A percentile compares a stretch with the other conserved stretches of the same genome.
Conservation (phyloP, 1,140 invertebrate species). For the Philotrypesis tridentata region DNA sequence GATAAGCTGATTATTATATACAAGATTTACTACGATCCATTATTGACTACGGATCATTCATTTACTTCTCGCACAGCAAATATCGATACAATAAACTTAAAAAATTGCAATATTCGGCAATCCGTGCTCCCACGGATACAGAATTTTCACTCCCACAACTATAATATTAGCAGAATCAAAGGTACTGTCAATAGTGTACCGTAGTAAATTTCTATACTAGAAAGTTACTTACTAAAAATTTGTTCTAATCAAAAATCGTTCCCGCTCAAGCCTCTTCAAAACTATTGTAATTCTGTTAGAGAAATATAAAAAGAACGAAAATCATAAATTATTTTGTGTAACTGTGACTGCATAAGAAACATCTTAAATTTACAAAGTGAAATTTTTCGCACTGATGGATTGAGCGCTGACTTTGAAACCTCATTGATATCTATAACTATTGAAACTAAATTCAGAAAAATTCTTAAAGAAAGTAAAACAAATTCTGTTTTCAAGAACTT, state of each 20-base stretch:
- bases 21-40: constrained; percentile 19
- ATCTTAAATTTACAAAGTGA: background rate
- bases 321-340: background rate
- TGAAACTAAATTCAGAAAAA: background rate
- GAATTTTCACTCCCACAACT: too few species aligned
- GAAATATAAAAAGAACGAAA: background rate
- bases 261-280: background rate
- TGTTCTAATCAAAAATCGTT: background rate
- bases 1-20: background rate
- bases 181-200: too few species aligned
- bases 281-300: background rate
- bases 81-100: background rate
- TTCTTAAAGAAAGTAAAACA: background rate
- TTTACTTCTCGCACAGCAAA: background rate
- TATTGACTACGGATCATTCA: constrained; percentile 21
- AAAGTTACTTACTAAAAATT: background rate
- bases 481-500: background rate
- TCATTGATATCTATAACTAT: background rate
- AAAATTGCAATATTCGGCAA: constrained; percentile 22
- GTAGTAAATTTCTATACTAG: background rate
- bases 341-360: background rate
- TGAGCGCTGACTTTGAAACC: background rate
- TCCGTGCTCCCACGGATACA: constrained; percentile 4
- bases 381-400: background rate
- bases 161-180: too few species aligned